These are phyloP conservation scores for Bradypodion ventrale DNA, from an alignment of 2,797 vertebrate species.

Conservation along the genomic window DNA sequence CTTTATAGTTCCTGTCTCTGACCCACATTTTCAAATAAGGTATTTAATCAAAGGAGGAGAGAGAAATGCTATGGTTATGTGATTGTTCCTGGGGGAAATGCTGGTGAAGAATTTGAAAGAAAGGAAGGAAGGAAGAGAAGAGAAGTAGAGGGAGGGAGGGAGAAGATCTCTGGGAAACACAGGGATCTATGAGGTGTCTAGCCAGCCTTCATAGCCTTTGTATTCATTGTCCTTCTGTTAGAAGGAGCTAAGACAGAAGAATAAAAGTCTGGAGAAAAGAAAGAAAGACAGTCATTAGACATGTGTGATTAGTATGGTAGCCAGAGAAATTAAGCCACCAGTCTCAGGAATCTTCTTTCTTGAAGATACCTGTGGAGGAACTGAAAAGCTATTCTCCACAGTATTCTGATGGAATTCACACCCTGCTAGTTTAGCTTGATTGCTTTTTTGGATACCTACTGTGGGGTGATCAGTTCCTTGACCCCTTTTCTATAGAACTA, in stretches of 20 bases:
- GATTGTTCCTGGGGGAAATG: constrained; percentile 79
- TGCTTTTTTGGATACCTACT: constrained; percentile 89
- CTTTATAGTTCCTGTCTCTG: constrained; percentile 72
- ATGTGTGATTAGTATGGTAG: constrained; percentile 88
- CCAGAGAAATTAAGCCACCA: constrained; percentile 91
- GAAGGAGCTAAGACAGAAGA: constrained; percentile 76
- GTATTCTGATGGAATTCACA: constrained; percentile 83
- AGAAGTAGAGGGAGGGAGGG: neutral
- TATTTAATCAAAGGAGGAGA: constrained; percentile 65
- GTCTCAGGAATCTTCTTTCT: constrained; percentile 88
- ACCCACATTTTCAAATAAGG: constrained; percentile 69
- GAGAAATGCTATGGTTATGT: constrained; percentile 66
- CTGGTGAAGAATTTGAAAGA: constrained; percentile 76
- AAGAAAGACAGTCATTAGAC: constrained; percentile 84
- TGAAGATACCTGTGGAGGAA: constrained; percentile 84
- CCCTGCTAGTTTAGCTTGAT: constrained; percentile 91
- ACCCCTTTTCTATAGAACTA: constrained; percentile 82
- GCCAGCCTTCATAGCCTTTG: constrained; percentile 76
- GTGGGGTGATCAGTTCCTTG: constrained; percentile 81
- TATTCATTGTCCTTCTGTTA: constrained; percentile 76
- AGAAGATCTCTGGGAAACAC: constrained; percentile 56
- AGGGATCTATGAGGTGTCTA: constrained; percentile 78
- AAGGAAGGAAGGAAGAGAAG: too few species aligned
- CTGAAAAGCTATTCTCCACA: constrained; percentile 81
- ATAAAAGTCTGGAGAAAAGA: constrained; percentile 78